Evolutionary conservation across 2,113 vertebrate species (phyloP).

Genomic region (Marmota monax): DNA sequence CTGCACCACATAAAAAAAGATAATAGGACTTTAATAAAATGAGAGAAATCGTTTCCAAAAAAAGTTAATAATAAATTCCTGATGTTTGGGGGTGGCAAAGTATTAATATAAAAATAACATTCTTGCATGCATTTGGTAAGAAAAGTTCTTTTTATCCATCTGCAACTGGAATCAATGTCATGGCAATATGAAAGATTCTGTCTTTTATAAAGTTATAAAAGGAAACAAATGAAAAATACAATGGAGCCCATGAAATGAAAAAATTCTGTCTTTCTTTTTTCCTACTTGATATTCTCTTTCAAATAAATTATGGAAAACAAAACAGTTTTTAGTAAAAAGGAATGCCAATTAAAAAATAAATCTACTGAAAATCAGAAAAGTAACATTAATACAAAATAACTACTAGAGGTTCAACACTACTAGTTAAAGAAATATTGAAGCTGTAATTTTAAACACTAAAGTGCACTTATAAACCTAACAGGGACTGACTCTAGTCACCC

Average conservation of each 20-base stretch:
- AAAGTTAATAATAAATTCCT: slow-evolving; percentile 79
- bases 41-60: slow-evolving; percentile 65
- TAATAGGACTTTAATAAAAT: slow-evolving; percentile 76
- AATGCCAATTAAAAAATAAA: slow-evolving; percentile 34
- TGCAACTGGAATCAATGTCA: slow-evolving; percentile 79
- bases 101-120: slow-evolving; percentile 64
- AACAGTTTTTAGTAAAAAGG: slow-evolving; percentile 21
- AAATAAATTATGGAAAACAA: slow-evolving; percentile 59
- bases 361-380: slow-evolving; percentile 32
- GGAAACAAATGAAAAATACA: slow-evolving; percentile 76
- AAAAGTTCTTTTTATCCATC: slow-evolving; percentile 75
- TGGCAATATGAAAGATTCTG: slow-evolving; percentile 80
- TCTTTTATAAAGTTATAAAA: slow-evolving; percentile 77
- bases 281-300: slow-evolving; percentile 13
- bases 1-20: slow-evolving; percentile 50
- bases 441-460: slow-evolving; percentile 36
- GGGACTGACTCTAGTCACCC: background rate
- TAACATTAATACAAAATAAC: slow-evolving; percentile 29
- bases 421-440: slow-evolving; percentile 5
- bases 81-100: slow-evolving; percentile 59
- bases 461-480: background rate
- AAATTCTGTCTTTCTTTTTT: slow-evolving; percentile 51
- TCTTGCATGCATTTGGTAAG: slow-evolving; percentile 74
- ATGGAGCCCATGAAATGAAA: slow-evolving; percentile 56
- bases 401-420: background rate